Base-by-base conservation (phyloP, 2,113 vertebrate species). In the Psilopogon haemacephalus region DNA sequence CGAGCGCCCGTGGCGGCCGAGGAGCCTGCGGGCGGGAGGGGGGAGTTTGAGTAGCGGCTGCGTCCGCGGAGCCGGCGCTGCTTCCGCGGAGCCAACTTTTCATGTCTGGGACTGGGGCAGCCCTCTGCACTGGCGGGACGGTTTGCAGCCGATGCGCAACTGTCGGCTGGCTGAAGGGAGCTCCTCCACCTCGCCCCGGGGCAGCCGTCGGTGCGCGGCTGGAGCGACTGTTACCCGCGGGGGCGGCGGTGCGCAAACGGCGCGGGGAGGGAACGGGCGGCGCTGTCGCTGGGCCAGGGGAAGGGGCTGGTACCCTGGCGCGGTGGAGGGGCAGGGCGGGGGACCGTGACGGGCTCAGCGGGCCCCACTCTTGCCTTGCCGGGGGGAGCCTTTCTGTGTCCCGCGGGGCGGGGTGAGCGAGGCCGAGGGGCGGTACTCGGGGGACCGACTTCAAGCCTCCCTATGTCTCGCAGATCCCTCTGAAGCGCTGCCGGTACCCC, bases 171-270 rank as follows among this genome's bases (percentile, higher is more conserved):
- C 21, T 69, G 69, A 89, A 35, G 89, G 62, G 95, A 98, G 96
- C 95, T 89, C 96, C 96, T 94, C 94, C 56, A 95, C 97, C 56
- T 95, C 97, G 2, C 94, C 97, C 46, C 87, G 96, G 86, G 90
- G 96, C 38, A 94, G 59, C 52, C 27, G 85, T 40, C 95, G 95
- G 15, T 93, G 97, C 69, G 83, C 97, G 42, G 64, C 79, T 93
- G 96, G 86, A 91, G 96, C 38, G 94, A 74, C 54, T 46, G 85
- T 52, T 73, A 52, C 27, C n/a, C 15, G 27, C 30, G 38, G 42
- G 40, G 40, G 23, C 30, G 24, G 48, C 17, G 16, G 55, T 21
- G 64, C 28, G 44, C 6, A n/a, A 35, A 23, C 20, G 21, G 59
- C 14, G 33, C 12, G 23, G 33, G 33, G 33, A 10, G 59, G 40